Conservation (phyloP, 1,140 invertebrate genomes). For the Caenorhabditis inopinata region DNA sequence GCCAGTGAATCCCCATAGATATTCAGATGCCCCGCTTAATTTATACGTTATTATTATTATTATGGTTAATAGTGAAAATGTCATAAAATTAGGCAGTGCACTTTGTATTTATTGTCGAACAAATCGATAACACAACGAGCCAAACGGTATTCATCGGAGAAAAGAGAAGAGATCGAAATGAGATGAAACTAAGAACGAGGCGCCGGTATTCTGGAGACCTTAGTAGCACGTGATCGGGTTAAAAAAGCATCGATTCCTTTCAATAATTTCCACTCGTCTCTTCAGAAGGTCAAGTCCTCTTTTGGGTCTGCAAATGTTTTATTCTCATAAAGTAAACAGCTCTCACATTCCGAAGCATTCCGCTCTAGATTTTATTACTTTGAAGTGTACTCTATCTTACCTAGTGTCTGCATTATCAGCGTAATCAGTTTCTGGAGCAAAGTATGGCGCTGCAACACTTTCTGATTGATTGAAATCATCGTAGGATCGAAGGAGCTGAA, state of each 20-base stretch:
- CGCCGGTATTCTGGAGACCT: not conserved
- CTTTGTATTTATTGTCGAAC: too few relatives aligned
- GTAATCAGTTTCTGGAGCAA: not conserved
- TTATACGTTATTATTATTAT: constrained; percentile 18
- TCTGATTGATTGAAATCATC: constrained; percentile 11
- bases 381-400: not conserved
- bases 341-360: not conserved
- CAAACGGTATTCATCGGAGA: too few relatives aligned
- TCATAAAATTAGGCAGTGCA: too few relatives aligned
- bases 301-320: not conserved
- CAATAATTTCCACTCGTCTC: constrained; percentile 7
- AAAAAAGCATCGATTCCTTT: constrained; percentile 13
- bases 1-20: constrained; percentile 19
- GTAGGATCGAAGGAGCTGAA: constrained; percentile 10
- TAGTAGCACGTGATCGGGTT: constrained; percentile 9
- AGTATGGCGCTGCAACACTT: not conserved
- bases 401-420: not conserved
- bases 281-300: constrained; percentile 13
- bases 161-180: not conserved
- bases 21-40: not conserved
- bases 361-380: not conserved
- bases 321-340: not conserved
- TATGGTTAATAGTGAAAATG: too few relatives aligned
- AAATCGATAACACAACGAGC: too few relatives aligned
- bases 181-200: not conserved